Percentiles rank a stretch among this genome's conserved stretches.
These are phyloP conservation scores for Homalodisca vitripennis DNA, from an alignment of 1,140 invertebrate species.

Conservation along the genomic window DNA sequence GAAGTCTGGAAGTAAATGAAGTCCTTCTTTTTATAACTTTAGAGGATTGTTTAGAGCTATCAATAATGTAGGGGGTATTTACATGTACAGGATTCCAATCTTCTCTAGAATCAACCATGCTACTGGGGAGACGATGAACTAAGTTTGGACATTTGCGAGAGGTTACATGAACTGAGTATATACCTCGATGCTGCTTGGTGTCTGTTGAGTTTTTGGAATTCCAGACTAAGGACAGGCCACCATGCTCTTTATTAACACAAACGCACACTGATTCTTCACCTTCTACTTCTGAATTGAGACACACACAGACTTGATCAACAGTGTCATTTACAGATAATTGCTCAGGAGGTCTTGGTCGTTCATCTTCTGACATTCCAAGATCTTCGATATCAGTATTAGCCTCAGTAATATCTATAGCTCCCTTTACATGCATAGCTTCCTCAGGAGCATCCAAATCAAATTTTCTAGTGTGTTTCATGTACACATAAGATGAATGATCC, in stretches of 20 bases:
- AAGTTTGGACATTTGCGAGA: neutral
- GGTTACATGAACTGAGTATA: conserved; percentile 8
- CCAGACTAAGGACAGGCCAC: conserved; percentile 36
- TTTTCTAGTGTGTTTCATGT: conserved; percentile 47
- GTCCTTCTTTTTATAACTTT: neutral
- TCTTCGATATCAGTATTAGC: conserved; percentile 55
- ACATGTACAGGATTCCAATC: neutral
- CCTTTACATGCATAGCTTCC: conserved; percentile 53
- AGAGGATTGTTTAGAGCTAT: neutral
- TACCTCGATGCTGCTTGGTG: conserved; percentile 24
- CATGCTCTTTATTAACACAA: conserved; percentile 34
- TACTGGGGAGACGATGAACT: neutral
- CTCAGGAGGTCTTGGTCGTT: conserved; percentile 28
- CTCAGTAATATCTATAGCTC: conserved; percentile 44
- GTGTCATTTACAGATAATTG: conserved; percentile 37
- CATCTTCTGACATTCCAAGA: conserved; percentile 45
- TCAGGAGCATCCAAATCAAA: conserved; percentile 49
- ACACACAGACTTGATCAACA: conserved; percentile 39
- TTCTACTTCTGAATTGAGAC: conserved; percentile 27
- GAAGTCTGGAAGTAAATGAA: neutral
- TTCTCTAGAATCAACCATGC: neutral
- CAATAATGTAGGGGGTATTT: neutral
- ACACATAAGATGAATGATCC: conserved; percentile 47
- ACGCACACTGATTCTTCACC: conserved; percentile 34
- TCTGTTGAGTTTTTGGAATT: conserved; percentile 29